Percentiles rank a stretch among this genome's conserved stretches.
These are phyloP conservation scores for Cardiocondyla obscurior DNA, from an alignment of 1,140 invertebrate species.

Conservation along the genomic window DNA sequence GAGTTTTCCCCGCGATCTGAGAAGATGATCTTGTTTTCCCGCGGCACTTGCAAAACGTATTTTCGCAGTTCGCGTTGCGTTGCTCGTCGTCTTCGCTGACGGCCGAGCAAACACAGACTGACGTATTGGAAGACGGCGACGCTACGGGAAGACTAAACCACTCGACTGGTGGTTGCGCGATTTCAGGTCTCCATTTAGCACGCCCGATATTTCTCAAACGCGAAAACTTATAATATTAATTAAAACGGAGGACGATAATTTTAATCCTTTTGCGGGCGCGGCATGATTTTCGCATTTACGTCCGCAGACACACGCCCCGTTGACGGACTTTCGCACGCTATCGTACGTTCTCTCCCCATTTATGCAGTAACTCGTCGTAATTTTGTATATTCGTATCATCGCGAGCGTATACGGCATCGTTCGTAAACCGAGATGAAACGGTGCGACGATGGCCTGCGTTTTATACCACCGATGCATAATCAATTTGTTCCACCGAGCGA, in stretches of 20 bases:
- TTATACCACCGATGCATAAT: slow-evolving; percentile 4
- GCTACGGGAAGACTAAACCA: slow-evolving; percentile 58
- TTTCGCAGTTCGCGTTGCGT: slow-evolving; percentile 26
- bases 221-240: too few species aligned
- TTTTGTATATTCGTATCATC: slow-evolving; percentile 30
- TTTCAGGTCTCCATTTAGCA: slow-evolving; percentile 29
- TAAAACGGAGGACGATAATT: too few species aligned
- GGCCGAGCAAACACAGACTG: slow-evolving; percentile 66
- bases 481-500: slow-evolving; percentile 27
- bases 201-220: slow-evolving; percentile 33
- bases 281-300: neutral
- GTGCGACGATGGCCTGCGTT: neutral
- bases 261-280: neutral
- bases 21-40: neutral
- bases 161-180: slow-evolving; percentile 45
- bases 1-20: neutral
- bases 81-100: slow-evolving; percentile 59
- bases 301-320: neutral
- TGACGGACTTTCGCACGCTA: neutral
- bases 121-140: slow-evolving; percentile 52
- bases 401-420: neutral
- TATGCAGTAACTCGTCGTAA: slow-evolving; percentile 5
- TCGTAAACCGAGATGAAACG: slow-evolving; percentile 19
- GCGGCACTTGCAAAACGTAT: slow-evolving; percentile 17
- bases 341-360: slow-evolving; percentile 12